Base-by-base conservation (phyloP, 2,888 invertebrate species). In the Rosalia funebris region DNA sequence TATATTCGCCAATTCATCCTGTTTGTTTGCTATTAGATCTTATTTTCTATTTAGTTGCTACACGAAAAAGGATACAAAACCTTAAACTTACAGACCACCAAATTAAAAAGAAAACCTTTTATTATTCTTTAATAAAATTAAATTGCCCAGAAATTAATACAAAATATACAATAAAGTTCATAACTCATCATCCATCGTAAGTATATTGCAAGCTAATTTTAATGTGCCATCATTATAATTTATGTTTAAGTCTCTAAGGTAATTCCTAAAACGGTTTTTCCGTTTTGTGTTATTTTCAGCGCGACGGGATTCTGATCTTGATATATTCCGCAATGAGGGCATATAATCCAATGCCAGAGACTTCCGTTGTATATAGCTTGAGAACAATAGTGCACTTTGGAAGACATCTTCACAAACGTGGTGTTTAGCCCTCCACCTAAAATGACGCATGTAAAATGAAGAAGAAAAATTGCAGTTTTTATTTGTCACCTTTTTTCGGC, bases 181-280 rank as follows among this genome's bases (percentile, higher is more conserved):
- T 12, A 31, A 31, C 11, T 11, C 10, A 5, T 34, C 11, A 34
- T n/a, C 11, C 34, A 34, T n/a, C 34, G 34, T 45, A n/a, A 67
- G 52, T 48, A 67, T 56, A 37, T 57, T 60, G 44, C 65, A 65
- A 7, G 65, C 65, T 25, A 60, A 32, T 17, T 50, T 63, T 15
- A 55, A 15, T 7, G 54, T 59, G 32, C 45, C 54, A 44, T 61
- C 59, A 36, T 57, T 57, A 47, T 52, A 55, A 45, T 57, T 61
- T 39, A 63, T 41, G 14, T 57, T 57, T 32, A 72, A 58, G 63
- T 64, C 68, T 53, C 59, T 69, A 42, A 93, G 83, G 80, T 93
- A 92, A 78, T 91, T 91, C 80, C 89, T 90, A 80, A 91, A 93
- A 56, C 93, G 84, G 73, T 90, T 91, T 62, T 89, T 87, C 61